phyloP scores from a whole-genome alignment of 1,140 invertebrate species.

The Cepaea nemoralis region DNA sequence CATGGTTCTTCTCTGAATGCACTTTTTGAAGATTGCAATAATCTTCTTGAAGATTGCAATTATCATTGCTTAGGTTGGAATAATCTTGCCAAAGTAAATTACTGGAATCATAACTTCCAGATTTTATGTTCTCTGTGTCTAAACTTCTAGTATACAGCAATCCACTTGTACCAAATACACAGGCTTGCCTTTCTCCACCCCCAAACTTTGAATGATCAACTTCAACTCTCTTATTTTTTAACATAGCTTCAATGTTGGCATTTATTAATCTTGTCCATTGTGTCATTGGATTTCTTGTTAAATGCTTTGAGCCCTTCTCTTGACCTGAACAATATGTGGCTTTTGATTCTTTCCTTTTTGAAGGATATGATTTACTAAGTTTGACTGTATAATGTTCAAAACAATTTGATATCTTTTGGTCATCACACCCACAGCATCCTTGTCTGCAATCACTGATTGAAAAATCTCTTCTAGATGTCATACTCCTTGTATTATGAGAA shows the following conservation, averaged over 20 bases:
- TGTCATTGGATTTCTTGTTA: conserved; percentile 20
- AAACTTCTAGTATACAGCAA: no score
- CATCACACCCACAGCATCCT: neutral
- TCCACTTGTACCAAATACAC: neutral
- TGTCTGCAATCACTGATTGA: neutral
- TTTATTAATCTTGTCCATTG: neutral
- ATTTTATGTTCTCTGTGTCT: no score
- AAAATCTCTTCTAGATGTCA: neutral
- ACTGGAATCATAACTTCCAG: no score
- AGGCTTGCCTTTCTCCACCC: neutral
- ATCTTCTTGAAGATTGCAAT: no score
- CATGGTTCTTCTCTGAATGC: no score
- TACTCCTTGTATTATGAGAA: neutral
- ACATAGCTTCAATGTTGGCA: neutral
- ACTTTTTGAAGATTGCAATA: no score
- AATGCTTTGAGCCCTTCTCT: neutral
- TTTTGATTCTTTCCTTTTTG: neutral
- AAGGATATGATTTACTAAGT: neutral
- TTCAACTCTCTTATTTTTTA: neutral
- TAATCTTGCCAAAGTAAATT: no score
- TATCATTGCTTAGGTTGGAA: no score
- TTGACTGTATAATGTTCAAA: neutral
- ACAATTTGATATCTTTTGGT: neutral
- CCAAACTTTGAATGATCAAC: neutral
- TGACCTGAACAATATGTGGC: neutral